Evolutionary conservation across 2,888 invertebrate genomes (phyloP).

Genomic region (Galerucella pusilla): DNA sequence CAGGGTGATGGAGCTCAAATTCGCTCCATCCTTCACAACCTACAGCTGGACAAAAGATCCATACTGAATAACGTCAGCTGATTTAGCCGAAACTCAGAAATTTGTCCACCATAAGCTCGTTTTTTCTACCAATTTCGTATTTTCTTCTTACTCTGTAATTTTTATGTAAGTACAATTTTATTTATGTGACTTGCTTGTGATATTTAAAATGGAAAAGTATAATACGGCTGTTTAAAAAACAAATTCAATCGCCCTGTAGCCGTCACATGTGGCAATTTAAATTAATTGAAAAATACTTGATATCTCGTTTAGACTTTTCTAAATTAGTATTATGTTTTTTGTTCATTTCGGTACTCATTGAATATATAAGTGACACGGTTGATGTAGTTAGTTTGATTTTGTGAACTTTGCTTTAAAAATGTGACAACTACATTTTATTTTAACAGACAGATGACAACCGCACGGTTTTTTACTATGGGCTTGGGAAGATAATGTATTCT

Average conservation of each 20-base stretch:
- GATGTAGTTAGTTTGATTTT: conserved; percentile 29
- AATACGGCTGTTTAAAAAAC: conserved; percentile 1
- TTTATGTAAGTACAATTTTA: no score
- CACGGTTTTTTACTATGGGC: conserved; percentile 40
- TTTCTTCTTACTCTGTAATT: no score
- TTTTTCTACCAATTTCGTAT: no score
- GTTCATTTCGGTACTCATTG: conserved; percentile 29
- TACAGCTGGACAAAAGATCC: no score
- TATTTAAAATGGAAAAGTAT: background rate
- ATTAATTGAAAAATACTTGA: conserved; percentile 27
- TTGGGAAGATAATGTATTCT: conserved; percentile 41
- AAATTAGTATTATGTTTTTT: conserved; percentile 34
- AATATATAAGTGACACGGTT: conserved; percentile 33
- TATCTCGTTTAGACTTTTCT: conserved; percentile 23
- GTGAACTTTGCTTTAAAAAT: conserved; percentile 38
- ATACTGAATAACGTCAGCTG: no score
- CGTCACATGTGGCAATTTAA: conserved; percentile 18
- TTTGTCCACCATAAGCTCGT: no score
- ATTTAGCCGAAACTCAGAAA: no score
- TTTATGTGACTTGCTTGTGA: background rate
- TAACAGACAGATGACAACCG: conserved; percentile 44
- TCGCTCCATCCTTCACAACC: no score
- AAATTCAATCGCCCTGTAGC: background rate
- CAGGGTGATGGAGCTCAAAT: no score
- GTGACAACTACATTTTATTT: conserved; percentile 48